Evolutionary conservation across 2,888 invertebrate species (phyloP), one percentile per base, ranked within the genome.

Genomic region (Tenthredo distinguenda): DNA sequence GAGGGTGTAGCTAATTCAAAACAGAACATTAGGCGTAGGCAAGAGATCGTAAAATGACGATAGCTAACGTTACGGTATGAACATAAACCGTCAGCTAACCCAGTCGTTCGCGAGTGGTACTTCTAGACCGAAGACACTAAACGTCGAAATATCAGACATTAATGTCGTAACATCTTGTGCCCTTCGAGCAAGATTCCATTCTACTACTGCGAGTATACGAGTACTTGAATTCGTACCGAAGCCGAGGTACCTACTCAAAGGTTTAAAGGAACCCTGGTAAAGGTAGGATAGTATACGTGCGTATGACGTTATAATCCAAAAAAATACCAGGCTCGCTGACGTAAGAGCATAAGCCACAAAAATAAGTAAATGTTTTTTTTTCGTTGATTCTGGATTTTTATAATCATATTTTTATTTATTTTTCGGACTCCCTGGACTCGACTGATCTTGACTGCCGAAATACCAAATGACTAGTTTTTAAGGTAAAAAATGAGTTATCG

Each of bases 61-160:
- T 62, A 58, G 62, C 40, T 81, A 81, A 81, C 81, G 81, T 81
- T 62, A 81, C 12, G 81, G 40, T 81, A 81, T 81, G 81, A 81
- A 21, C 81, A 81, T 81, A 81, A 81, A 81, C 81, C 81, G 26
- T 62, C 58, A 81, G 40, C 37, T 62, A 77, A 55, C 50, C 77
- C 77, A 77, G 77, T 62, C 37, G 40, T 62, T 62, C 79, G 58
- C 58, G 62, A 62, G 81, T 81, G 81, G 81, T 81, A 81, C 81
- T 81, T 55, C 58, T 21, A 31, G 62, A 40, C 81, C 62, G 21
- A 62, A 62, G 81, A 81, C 62, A 81, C 58, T 81, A 81, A 81
- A 81, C 81, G 81, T 81, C 58, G 81, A n/a, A 81, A 81, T 81
- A 81, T 81, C 62, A 62, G 37, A 50, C 81, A 81, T 81, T 62